Conservation (phyloP, 30 jellyfish, hydroid and myxozoan species). For the Aurelia sp. region DNA sequence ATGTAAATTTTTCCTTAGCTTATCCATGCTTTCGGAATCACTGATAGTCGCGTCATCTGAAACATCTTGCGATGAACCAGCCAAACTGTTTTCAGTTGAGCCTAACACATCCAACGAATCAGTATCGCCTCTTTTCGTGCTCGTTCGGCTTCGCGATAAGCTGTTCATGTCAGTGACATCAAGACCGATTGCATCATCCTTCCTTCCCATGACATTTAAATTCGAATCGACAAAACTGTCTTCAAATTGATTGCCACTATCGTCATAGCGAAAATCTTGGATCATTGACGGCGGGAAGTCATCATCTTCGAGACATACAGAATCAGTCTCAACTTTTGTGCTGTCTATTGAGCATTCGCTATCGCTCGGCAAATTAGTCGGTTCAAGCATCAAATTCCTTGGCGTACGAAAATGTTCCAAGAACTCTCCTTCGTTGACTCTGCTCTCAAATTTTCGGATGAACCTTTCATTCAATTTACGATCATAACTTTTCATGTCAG, state of each 20-base stretch:
- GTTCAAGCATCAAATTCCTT: slow-evolving; percentile 24
- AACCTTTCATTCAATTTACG: slow-evolving; percentile 30
- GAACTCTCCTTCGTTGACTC: slow-evolving; percentile 39
- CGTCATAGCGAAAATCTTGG: slow-evolving; percentile 54
- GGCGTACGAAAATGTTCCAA: slow-evolving; percentile 37
- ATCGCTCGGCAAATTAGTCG: slow-evolving; percentile 50
- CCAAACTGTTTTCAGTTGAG: slow-evolving; percentile 40
- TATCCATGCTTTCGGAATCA: slow-evolving; percentile 62
- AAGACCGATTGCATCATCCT: slow-evolving; percentile 6
- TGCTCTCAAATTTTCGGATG: slow-evolving; percentile 24
- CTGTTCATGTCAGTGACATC: neutral
- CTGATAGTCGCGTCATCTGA: slow-evolving; percentile 66
- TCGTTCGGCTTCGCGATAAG: slow-evolving; percentile 46
- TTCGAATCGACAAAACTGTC: slow-evolving; percentile 38
- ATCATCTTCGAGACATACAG: slow-evolving; percentile 65
- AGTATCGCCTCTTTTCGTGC: slow-evolving; percentile 48
- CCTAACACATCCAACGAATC: slow-evolving; percentile 21
- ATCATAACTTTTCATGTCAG: slow-evolving; percentile 3
- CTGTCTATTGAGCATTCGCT: slow-evolving; percentile 70
- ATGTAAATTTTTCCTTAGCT: slow-evolving; percentile 37
- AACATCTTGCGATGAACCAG: slow-evolving; percentile 52
- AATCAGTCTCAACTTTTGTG: slow-evolving; percentile 64
- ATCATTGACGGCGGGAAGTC: slow-evolving; percentile 63
- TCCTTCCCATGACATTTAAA: slow-evolving; percentile 13
- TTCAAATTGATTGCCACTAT: slow-evolving; percentile 1